Evolutionary conservation across 2,888 invertebrate species (phyloP).

Genomic region (Agriopis marginaria): DNA sequence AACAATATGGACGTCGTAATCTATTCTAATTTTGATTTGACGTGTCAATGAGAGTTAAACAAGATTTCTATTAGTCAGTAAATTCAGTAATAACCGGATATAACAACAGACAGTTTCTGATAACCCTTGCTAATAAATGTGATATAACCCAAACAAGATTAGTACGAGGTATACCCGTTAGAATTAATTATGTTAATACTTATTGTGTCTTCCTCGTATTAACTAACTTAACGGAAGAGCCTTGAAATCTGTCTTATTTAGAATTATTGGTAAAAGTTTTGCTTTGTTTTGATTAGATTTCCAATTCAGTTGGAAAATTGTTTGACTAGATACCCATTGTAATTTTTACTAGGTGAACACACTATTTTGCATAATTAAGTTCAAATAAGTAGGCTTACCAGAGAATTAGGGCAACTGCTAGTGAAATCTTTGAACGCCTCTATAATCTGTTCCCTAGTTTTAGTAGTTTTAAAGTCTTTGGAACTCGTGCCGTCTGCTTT

Average conservation of each 20-base stretch:
- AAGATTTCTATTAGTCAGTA: not conserved
- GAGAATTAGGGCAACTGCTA: constrained; percentile 91
- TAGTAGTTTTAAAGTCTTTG: constrained; percentile 98
- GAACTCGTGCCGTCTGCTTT: constrained; percentile 96
- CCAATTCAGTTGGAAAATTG: not conserved
- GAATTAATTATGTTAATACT: not conserved
- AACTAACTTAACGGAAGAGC: not conserved
- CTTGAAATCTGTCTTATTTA: not conserved
- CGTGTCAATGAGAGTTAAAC: not conserved
- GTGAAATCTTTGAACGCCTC: constrained; percentile 94
- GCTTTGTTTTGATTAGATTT: not conserved
- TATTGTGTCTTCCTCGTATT: constrained; percentile 1
- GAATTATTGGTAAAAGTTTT: not conserved
- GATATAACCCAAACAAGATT: constrained; percentile 14
- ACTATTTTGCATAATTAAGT: not conserved
- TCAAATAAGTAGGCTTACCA: constrained; percentile 86
- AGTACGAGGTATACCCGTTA: constrained; percentile 1
- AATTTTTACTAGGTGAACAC: no score
- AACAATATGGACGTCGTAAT: not conserved
- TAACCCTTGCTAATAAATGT: constrained; percentile 11
- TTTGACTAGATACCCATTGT: not conserved
- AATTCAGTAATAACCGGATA: constrained; percentile 6
- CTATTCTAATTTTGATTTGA: not conserved
- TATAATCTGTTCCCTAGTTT: constrained; percentile 93
- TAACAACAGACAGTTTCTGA: constrained; percentile 7